Evolutionary conservation across 2,113 vertebrate species (phyloP).

Genomic region (Ochotona princeps): DNA sequence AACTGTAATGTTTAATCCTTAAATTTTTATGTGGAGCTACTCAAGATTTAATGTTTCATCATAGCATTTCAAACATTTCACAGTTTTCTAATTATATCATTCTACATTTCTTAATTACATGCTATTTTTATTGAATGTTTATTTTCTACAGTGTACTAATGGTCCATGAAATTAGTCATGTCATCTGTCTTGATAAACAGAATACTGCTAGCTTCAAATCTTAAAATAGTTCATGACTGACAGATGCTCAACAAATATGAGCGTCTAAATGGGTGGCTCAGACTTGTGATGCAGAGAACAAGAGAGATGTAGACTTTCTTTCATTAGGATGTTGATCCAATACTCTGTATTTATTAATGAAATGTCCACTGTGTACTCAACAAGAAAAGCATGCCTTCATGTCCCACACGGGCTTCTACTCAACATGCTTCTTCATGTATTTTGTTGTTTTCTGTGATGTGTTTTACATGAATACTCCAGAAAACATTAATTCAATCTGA

Average conservation of each 20-base stretch:
- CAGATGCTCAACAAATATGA: neutral
- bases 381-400: neutral
- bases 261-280: neutral
- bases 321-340: neutral
- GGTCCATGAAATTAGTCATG: neutral
- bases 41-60: neutral
- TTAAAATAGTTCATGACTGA: neutral
- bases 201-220: neutral
- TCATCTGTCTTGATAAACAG: neutral
- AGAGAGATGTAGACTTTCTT: neutral
- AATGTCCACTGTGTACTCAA: neutral
- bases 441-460: neutral
- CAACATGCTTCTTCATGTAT: neutral
- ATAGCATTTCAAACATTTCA: no score
- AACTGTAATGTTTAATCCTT: slow-evolving; percentile 13
- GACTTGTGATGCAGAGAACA: neutral
- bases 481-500: neutral
- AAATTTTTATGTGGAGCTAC: neutral
- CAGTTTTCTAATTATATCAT: neutral
- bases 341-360: neutral
- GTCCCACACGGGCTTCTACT: neutral
- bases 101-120: neutral
- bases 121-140: neutral
- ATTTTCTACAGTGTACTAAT: neutral
- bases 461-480: neutral